These are phyloP conservation scores for Lagocephalus sceleratus DNA, from an alignment of 2,797 vertebrate genomes.

Conservation along the genomic window DNA sequence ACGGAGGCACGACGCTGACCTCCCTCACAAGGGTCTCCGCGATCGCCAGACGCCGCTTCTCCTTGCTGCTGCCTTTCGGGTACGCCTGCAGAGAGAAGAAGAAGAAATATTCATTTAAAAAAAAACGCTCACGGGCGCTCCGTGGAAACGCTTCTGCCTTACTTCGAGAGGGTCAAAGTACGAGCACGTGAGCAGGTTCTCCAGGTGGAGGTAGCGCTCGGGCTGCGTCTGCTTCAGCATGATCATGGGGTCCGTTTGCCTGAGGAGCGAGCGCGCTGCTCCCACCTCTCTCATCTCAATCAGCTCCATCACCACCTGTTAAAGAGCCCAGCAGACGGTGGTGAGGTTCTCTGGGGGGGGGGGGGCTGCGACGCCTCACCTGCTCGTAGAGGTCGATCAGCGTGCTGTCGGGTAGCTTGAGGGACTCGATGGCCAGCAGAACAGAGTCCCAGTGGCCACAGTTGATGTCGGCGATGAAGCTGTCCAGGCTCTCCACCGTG, in stretches of 20 bases:
- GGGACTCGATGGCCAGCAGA: slow-evolving; percentile 92
- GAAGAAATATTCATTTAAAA: background rate
- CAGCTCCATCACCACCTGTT: slow-evolving; percentile 92
- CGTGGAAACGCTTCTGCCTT: slow-evolving; percentile 6
- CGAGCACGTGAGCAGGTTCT: slow-evolving; percentile 89
- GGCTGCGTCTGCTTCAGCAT: slow-evolving; percentile 96
- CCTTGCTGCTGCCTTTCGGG: slow-evolving; percentile 93
- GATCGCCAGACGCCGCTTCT: slow-evolving; percentile 91
- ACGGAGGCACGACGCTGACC: slow-evolving; percentile 96
- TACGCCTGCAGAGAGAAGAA: slow-evolving; percentile 79
- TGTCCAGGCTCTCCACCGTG: slow-evolving; percentile 96
- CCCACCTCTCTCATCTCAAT: slow-evolving; percentile 94
- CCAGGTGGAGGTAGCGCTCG: slow-evolving; percentile 88
- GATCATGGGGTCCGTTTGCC: slow-evolving; percentile 97
- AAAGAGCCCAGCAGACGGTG: background rate
- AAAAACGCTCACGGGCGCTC: background rate
- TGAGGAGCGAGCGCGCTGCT: slow-evolving; percentile 90
- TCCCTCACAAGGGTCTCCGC: slow-evolving; percentile 93
- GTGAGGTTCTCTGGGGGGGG: background rate
- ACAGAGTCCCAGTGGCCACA: slow-evolving; percentile 97
- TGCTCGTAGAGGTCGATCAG: slow-evolving; percentile 97
- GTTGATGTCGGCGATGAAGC: slow-evolving; percentile 94
- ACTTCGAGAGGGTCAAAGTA: slow-evolving; percentile 97
- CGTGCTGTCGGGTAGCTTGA: slow-evolving; percentile 94
- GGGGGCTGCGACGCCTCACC: slow-evolving; percentile 63